These are phyloP conservation scores for Sitophilus oryzae DNA, from an alignment of 1,140 invertebrate species.

Conservation along the genomic window DNA sequence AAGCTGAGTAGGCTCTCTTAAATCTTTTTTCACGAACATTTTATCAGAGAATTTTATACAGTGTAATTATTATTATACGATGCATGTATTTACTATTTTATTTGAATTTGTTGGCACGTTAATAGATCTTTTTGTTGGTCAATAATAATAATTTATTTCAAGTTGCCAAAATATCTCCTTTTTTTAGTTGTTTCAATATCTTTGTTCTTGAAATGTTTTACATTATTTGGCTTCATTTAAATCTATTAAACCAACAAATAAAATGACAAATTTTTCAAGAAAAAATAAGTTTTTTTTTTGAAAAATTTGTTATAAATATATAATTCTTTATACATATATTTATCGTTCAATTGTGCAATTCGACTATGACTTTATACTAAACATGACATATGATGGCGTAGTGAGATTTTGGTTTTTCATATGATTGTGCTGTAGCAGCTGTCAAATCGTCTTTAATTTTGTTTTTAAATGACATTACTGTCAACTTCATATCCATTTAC, in stretches of 20 bases:
- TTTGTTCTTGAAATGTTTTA: too few species aligned
- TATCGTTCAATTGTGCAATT: conserved; percentile 35
- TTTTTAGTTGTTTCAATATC: background rate
- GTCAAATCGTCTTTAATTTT: conserved; percentile 36
- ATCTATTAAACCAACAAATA: too few species aligned
- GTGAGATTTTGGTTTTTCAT: conserved; percentile 34
- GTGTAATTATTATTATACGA: conserved; percentile 38
- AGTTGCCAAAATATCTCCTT: background rate
- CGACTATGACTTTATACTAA: conserved; percentile 37
- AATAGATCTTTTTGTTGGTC: background rate
- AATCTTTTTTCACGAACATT: conserved; percentile 16
- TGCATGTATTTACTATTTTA: conserved; percentile 34
- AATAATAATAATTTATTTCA: background rate
- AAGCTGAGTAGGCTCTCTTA: conserved; percentile 37
- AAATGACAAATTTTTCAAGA: too few species aligned
- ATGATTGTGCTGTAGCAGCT: conserved; percentile 40
- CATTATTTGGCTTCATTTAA: too few species aligned
- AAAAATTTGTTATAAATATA: conserved; percentile 16
- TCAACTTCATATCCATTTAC: conserved; percentile 38
- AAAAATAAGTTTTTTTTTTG: background rate
- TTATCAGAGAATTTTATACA: conserved; percentile 26
- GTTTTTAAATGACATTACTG: conserved; percentile 30
- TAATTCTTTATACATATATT: conserved; percentile 29
- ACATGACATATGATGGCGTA: conserved; percentile 41
- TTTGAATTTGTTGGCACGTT: conserved; percentile 2